These are phyloP conservation scores for Noctua comes DNA, from an alignment of 2,888 invertebrate species.

Conservation along the genomic window DNA sequence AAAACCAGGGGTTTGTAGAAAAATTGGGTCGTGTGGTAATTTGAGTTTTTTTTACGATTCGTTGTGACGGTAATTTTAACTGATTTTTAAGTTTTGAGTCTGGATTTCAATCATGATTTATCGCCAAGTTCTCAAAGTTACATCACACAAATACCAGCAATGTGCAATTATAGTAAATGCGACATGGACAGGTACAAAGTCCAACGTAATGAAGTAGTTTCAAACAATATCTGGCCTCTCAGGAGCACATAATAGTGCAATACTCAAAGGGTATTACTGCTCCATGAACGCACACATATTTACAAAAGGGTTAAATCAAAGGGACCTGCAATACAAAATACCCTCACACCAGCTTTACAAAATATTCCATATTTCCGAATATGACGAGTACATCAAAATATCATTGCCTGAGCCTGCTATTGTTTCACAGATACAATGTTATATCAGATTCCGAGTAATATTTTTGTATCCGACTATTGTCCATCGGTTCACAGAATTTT, in stretches of 20 bases:
- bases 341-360: constrained; percentile 19
- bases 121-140: background rate
- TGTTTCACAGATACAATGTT: constrained; percentile 56
- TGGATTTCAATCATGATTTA: background rate
- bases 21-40: constrained; percentile 30
- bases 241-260: constrained; percentile 30
- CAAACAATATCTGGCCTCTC: constrained; percentile 5
- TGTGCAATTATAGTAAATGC: background rate
- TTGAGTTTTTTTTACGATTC: constrained; percentile 17
- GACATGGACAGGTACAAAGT: background rate
- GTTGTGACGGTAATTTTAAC: background rate
- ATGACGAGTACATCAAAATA: constrained; percentile 45
- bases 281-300: constrained; percentile 17
- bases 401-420: constrained; percentile 41
- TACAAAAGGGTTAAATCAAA: constrained; percentile 27
- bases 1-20: constrained; percentile 43
- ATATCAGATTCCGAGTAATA: constrained; percentile 46
- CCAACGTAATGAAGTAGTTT: background rate
- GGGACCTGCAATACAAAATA: constrained; percentile 18
- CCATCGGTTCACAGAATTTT: constrained; percentile 46
- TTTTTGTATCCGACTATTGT: constrained; percentile 58
- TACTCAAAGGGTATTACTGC: constrained; percentile 17
- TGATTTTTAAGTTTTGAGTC: background rate
- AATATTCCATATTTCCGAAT: constrained; percentile 44
- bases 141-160: background rate